Evolutionary conservation across 2,113 vertebrate species (phyloP).

Genomic region (Oxyruncus cristatus): DNA sequence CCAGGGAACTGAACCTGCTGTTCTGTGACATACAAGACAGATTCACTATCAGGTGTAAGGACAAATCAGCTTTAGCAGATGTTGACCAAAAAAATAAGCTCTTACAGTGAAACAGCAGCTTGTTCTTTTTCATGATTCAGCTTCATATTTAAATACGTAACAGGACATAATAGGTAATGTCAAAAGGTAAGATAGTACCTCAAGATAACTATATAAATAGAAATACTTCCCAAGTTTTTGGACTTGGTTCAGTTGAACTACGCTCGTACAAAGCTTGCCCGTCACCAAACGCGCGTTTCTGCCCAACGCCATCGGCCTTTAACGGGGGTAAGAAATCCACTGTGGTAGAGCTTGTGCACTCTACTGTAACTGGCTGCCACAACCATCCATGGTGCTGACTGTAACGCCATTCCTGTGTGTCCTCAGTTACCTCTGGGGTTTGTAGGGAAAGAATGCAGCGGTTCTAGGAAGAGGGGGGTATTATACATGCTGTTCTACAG

Average conservation of each 20-base stretch:
- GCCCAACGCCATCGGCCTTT: background rate
- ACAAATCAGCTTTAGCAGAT: conserved; percentile 36
- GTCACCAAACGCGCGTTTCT: fast-evolving
- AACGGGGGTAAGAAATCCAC: background rate
- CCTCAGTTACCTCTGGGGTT: fast-evolving
- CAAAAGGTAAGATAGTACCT: background rate
- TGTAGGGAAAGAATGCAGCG: fast-evolving
- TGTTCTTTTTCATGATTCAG: background rate
- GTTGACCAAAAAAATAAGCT: conserved; percentile 35
- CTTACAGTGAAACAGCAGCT: background rate
- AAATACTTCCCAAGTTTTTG: background rate
- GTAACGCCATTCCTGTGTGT: fast-evolving
- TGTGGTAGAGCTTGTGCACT: background rate
- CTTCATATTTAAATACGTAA: background rate
- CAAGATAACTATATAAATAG: background rate
- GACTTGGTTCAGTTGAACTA: background rate
- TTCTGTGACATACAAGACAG: background rate
- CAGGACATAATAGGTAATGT: background rate
- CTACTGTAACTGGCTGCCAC: background rate
- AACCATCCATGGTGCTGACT: background rate
- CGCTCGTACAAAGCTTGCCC: background rate
- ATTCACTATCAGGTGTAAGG: background rate
- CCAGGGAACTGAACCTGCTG: background rate
- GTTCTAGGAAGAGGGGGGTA: background rate
- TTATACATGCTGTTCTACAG: background rate